Conservation (phyloP, 2,888 invertebrate genomes). For the Plebejus melissa region DNA sequence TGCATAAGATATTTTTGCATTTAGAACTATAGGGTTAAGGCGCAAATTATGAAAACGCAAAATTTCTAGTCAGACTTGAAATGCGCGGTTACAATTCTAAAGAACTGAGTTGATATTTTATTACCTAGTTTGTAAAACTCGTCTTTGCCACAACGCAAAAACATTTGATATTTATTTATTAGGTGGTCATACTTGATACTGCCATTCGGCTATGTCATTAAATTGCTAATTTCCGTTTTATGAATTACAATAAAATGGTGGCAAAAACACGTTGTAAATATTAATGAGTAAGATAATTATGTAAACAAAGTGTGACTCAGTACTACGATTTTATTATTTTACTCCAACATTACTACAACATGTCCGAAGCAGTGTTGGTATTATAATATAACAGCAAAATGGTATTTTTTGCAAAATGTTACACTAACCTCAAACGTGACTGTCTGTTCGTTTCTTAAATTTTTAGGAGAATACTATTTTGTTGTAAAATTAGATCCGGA, state of each 20-base stretch:
- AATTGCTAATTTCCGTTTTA: background rate
- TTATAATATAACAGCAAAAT: no score
- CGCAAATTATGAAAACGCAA: slow-evolving; percentile 5
- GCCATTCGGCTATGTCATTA: background rate
- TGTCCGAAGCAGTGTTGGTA: background rate
- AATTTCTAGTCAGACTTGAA: slow-evolving; percentile 28
- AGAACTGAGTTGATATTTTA: slow-evolving; percentile 27
- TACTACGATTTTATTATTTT: background rate
- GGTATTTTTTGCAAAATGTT: no score
- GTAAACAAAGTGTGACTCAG: slow-evolving; percentile 3
- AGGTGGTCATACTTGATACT: background rate
- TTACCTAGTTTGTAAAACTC: slow-evolving; percentile 8
- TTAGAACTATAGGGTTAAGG: slow-evolving; percentile 16
- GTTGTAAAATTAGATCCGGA: background rate
- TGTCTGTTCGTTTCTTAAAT: no score
- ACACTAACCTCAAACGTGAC: no score
- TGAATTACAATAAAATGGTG: slow-evolving; percentile 1
- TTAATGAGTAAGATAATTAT: background rate
- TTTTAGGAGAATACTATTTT: no score
- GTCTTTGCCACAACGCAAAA: slow-evolving; percentile 18
- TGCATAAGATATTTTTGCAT: slow-evolving; percentile 13
- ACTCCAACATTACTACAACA: background rate
- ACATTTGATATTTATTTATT: background rate
- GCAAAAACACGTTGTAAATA: slow-evolving; percentile 22
- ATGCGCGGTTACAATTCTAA: slow-evolving; percentile 26